Evolutionary conservation across 2,113 vertebrate species (phyloP).

Genomic region (Panthera leo): DNA sequence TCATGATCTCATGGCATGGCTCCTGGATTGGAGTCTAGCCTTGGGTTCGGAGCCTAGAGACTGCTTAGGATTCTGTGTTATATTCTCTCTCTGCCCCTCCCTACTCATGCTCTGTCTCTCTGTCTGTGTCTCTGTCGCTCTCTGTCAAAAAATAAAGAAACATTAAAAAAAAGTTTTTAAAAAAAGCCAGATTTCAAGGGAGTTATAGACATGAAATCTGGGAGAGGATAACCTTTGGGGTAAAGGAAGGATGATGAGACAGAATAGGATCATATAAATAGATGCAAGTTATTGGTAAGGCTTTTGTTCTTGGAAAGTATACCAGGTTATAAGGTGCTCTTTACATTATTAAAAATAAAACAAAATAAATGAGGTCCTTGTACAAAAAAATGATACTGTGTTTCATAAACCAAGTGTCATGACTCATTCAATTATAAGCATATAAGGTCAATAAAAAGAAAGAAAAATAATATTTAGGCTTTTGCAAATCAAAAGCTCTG

Average conservation of each 20-base stretch:
- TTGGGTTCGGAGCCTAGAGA: too few species aligned
- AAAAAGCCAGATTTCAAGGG: not conserved
- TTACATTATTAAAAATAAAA: conserved; percentile 5
- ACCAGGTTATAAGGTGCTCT: not conserved
- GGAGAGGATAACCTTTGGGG: not conserved
- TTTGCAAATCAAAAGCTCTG: conserved; percentile 23
- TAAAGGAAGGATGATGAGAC: not conserved
- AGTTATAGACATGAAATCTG: not conserved
- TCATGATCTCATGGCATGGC: too few species aligned
- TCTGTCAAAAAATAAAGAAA: too few species aligned
- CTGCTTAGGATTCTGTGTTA: too few species aligned
- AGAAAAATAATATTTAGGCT: not conserved
- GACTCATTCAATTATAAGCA: not conserved
- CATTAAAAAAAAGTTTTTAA: too few species aligned
- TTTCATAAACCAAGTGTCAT: not conserved
- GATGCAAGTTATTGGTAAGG: not conserved
- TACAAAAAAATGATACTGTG: not conserved
- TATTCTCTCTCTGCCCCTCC: too few species aligned
- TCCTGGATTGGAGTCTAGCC: too few species aligned
- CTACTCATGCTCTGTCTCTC: too few species aligned
- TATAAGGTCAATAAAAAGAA: not conserved
- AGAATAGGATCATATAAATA: not conserved
- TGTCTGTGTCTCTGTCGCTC: too few species aligned
- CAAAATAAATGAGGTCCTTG: not conserved
- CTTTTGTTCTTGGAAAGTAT: not conserved